Evolutionary conservation across 2,888 invertebrate genomes (phyloP).

Genomic region (Desoria tigrina): DNA sequence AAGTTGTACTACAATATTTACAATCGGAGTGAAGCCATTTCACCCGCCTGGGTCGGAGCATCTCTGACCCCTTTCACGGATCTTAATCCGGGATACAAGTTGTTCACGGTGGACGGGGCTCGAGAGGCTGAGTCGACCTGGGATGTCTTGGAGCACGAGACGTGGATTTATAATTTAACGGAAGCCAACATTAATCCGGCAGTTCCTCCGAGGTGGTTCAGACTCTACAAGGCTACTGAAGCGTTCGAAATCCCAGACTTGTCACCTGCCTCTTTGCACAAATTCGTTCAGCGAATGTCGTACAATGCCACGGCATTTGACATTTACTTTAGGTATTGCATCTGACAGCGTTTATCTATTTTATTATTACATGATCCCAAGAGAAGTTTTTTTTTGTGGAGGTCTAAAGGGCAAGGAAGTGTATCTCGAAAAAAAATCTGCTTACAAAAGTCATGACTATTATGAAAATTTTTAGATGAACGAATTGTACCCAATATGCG

Average conservation of each 20-base stretch:
- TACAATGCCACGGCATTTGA: slow-evolving; percentile 61
- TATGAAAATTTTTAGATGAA: too few species aligned
- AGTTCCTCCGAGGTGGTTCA: slow-evolving; percentile 67
- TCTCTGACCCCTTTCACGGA: slow-evolving; percentile 73
- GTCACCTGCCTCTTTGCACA: slow-evolving; percentile 65
- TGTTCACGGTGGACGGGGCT: slow-evolving; percentile 68
- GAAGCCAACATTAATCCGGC: slow-evolving; percentile 67
- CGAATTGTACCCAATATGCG: too few species aligned
- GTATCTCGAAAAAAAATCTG: too few species aligned
- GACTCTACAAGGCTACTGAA: slow-evolving; percentile 70
- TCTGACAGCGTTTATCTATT: too few species aligned
- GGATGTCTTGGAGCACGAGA: slow-evolving; percentile 62
- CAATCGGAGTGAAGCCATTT: slow-evolving; percentile 36
- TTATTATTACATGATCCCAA: too few species aligned
- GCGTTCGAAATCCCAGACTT: slow-evolving; percentile 67
- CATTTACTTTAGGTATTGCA: slow-evolving; percentile 56
- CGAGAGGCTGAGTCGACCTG: slow-evolving; percentile 53
- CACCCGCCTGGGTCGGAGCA: slow-evolving; percentile 62
- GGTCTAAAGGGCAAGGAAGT: too few species aligned
- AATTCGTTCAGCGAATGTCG: slow-evolving; percentile 65
- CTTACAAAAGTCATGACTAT: too few species aligned
- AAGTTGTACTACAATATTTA: slow-evolving; percentile 66
- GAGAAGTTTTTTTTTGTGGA: too few species aligned
- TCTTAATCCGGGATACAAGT: slow-evolving; percentile 76
- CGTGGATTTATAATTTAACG: slow-evolving; percentile 74